Conservation (phyloP, 2,888 invertebrate genomes). For the Chouioia cunea region DNA sequence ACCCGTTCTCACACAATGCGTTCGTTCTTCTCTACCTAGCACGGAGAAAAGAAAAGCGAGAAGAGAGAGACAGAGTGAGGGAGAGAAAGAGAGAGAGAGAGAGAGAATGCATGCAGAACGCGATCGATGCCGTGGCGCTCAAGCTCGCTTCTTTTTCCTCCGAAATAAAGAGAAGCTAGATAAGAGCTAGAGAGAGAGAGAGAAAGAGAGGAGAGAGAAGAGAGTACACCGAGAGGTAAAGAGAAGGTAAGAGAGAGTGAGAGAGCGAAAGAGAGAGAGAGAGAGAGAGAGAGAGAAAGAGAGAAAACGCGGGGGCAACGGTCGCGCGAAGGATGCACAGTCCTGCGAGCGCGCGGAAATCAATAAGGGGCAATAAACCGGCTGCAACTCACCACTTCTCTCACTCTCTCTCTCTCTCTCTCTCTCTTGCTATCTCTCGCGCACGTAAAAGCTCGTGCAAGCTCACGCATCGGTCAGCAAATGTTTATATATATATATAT, state of each 20-base stretch:
- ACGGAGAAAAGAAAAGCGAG: conserved; percentile 35
- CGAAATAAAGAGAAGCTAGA: conserved; percentile 1
- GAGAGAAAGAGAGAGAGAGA: not conserved
- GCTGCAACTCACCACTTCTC: not conserved
- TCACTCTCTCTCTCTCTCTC: not conserved
- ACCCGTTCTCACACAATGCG: not conserved
- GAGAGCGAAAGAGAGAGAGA: not conserved
- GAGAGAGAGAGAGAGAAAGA: conserved; percentile 11
- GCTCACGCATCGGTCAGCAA: too few relatives aligned
- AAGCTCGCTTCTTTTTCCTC: conserved; percentile 3
- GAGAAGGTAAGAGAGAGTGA: not conserved
- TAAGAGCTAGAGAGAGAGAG: not conserved
- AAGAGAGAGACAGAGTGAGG: not conserved
- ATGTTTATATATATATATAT: too few relatives aligned
- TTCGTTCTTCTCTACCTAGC: conserved; percentile 35
- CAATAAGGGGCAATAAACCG: conserved; percentile 34
- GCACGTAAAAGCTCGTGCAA: too few relatives aligned
- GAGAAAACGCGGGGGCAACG: not conserved
- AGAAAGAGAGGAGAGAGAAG: not conserved
- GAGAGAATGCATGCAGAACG: not conserved
- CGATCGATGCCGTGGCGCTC: conserved; percentile 15
- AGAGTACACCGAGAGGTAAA: too few relatives aligned
- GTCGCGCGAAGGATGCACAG: not conserved
- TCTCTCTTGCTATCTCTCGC: not conserved
- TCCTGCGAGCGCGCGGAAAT: conserved; percentile 26